Evolutionary conservation across 37 sponge, comb jelly and placozoan species (phyloP).

Genomic region (Ianthella basta): DNA sequence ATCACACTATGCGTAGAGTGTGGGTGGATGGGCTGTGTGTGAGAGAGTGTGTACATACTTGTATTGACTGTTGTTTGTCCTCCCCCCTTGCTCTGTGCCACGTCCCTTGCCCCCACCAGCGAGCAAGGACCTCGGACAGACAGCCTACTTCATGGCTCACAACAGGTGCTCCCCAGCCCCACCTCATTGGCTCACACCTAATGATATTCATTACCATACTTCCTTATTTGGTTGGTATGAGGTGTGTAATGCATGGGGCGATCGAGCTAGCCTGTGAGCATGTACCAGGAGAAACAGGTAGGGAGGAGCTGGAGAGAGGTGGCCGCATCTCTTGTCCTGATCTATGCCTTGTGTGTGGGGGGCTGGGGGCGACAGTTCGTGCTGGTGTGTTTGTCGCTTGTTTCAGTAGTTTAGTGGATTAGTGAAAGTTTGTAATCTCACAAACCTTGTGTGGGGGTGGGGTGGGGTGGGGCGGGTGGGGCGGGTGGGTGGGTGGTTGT

Average conservation of each 20-base stretch:
- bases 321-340: not conserved
- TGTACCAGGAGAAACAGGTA: too few relatives aligned
- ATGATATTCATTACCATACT: not conserved
- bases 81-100: not conserved
- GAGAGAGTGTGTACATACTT: too few relatives aligned
- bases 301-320: too few relatives aligned
- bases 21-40: too few relatives aligned
- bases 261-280: not conserved
- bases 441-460: too few relatives aligned
- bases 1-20: too few relatives aligned
- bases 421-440: too few relatives aligned
- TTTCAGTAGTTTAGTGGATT: too few relatives aligned
- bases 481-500: too few relatives aligned
- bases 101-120: slow-evolving; percentile 38
- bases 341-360: not conserved
- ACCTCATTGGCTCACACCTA: slow-evolving; percentile 20
- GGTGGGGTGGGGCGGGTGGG: too few relatives aligned
- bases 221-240: slow-evolving; percentile 1
- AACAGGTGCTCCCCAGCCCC: slow-evolving; percentile 74
- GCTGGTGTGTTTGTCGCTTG: too few relatives aligned
- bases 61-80: not conserved
- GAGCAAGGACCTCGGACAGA: slow-evolving; percentile 90
- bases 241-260: not conserved
- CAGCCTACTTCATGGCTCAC: slow-evolving; percentile 99
- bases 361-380: too few relatives aligned